A percentile compares a stretch with the other conserved stretches of the same genome.
These are phyloP conservation scores for Calameuta idolon DNA, from an alignment of 2,888 invertebrate genomes.

Conservation along the genomic window DNA sequence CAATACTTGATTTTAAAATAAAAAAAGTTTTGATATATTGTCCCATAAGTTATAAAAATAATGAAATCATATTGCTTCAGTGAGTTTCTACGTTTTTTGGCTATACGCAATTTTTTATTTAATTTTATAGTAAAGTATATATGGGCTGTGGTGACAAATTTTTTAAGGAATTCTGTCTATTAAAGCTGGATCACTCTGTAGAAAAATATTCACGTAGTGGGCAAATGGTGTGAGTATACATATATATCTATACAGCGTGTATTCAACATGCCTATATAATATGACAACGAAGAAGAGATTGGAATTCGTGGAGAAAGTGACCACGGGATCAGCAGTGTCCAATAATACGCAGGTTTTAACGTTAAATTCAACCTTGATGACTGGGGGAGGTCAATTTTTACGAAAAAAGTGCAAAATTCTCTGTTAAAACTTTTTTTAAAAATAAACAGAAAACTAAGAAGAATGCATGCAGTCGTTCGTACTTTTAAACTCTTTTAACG, in stretches of 20 bases:
- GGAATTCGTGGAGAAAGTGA: slow-evolving; percentile 21
- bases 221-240: slow-evolving; percentile 14
- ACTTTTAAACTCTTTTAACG: not conserved
- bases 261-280: slow-evolving; percentile 9
- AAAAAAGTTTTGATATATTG: no score
- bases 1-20: no score
- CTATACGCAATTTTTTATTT: not conserved
- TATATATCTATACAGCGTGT: slow-evolving; percentile 9
- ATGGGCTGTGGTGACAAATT: not conserved
- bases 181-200: not conserved
- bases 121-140: not conserved
- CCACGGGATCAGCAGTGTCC: slow-evolving; percentile 4
- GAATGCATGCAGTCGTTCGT: not conserved
- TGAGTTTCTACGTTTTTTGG: not conserved
- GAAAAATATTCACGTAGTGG: not conserved
- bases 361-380: slow-evolving; percentile 5
- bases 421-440: no score
- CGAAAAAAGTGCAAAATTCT: not conserved
- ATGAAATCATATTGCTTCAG: not conserved
- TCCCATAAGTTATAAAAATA: not conserved
- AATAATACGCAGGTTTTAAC: not conserved
- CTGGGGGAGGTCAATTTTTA: not conserved
- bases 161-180: not conserved
- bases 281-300: slow-evolving; percentile 24
- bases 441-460: not conserved